Evolutionary conservation across 2,797 vertebrate species (phyloP), one percentile per base, ranked within the genome.

Genomic region (Oryzias dopingdopingensis): DNA sequence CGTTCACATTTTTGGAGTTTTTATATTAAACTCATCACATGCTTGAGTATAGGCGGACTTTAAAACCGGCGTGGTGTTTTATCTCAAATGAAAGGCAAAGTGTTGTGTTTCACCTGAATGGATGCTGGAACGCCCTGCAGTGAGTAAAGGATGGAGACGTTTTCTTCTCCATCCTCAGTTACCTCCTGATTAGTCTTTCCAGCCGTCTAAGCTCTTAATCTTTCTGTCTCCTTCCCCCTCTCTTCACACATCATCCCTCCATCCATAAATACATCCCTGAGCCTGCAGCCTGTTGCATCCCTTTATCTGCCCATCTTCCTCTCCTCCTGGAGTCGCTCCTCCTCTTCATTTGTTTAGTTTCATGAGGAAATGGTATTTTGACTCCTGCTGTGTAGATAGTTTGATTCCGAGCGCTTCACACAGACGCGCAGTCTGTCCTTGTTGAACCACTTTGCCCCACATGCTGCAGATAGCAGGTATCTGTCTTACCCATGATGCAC

Each of bases 161-260:
- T 47, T 62, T 65, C 53, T 18, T 60, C 65, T 72, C 53, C 80
- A 73, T 79, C 67, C 71, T 67, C 58, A 45, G 51, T 50, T 62
- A 49, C 59, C 72, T 85, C 64, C 72, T 83, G 83, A 88, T 86
- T 83, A 83, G 82, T 55, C 70, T 82, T 65, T 82, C 56, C 75
- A 67, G 4, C 56, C n/a, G 42, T 45, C 45, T 87, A 86, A 85
- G 72, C 86, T 81, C 56, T 82, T 88, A 84, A 86, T 86, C 86
- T 80, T 17, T 67, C 54, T 50, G 49, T 47, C 59, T 64, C 70
- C 69, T 29, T 48, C 57, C 43, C 49, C 51, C 55, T 26, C 54
- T 56, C 67, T 40, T 32, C 14, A 54, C 23, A 48, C 65, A 60
- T 76, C 66, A 59, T 62, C 60, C 52, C 42, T 74, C 67, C 66